These are phyloP conservation scores for Falco rusticolus DNA, from an alignment of 2,797 vertebrate species.

Conservation along the genomic window DNA sequence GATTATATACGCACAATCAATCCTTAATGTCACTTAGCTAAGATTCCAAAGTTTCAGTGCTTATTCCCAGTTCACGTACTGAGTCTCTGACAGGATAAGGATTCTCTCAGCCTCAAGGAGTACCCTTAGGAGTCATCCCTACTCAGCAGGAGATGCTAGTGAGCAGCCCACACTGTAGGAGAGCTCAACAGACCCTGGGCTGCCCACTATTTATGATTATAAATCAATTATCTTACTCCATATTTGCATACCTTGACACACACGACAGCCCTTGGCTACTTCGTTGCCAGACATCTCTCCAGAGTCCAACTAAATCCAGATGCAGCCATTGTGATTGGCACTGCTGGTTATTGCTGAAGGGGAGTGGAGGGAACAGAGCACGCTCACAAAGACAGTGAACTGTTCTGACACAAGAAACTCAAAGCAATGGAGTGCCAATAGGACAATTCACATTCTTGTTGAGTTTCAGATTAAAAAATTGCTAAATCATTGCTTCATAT, in stretches of 20 bases:
- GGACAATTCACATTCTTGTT: too few relatives aligned
- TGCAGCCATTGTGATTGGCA: not conserved
- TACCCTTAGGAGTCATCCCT: not conserved
- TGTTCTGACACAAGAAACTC: not conserved
- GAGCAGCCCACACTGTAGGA: not conserved
- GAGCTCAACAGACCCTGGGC: not conserved
- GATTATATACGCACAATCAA: rapidly evolving
- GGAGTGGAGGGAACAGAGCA: not conserved
- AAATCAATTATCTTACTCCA: too few relatives aligned
- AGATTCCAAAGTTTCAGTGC: not conserved
- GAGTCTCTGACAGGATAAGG: not conserved
- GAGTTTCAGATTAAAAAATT: not conserved
- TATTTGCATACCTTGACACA: rapidly evolving
- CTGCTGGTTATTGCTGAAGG: not conserved
- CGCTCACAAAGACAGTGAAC: not conserved
- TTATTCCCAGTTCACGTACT: not conserved
- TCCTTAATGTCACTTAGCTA: not conserved
- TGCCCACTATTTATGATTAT: not conserved
- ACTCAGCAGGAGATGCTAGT: not conserved
- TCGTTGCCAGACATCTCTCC: not conserved
- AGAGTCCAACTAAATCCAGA: not conserved
- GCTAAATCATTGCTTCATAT: not conserved
- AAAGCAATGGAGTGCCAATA: not conserved
- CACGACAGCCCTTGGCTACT: not conserved
- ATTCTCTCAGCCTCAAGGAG: not conserved